Conservation (phyloP, 2,888 invertebrate species). For the Perizoma flavofasciatum region DNA sequence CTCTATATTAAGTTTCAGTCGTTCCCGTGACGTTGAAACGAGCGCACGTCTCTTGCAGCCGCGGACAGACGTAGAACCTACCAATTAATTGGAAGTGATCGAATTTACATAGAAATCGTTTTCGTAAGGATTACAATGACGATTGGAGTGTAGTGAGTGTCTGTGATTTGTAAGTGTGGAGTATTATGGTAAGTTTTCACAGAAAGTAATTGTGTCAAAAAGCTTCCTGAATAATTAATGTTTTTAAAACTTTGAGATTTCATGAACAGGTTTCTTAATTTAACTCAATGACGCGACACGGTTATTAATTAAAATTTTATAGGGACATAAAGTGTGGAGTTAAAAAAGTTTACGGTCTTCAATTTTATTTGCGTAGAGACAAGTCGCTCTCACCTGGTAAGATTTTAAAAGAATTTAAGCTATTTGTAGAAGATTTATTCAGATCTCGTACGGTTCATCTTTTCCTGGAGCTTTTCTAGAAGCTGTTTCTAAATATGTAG, state of each 20-base stretch:
- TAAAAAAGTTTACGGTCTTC: too few species aligned
- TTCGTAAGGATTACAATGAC: constrained; percentile 33
- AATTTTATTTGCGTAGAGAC: too few species aligned
- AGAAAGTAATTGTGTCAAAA: constrained; percentile 2
- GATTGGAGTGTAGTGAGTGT: constrained; percentile 31
- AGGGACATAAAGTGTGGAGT: too few species aligned
- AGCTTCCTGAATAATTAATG: background rate
- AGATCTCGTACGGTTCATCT: too few species aligned
- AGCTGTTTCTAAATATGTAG: too few species aligned
- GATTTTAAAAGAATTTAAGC: too few species aligned
- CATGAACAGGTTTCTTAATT: background rate
- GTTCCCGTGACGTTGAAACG: constrained; percentile 18
- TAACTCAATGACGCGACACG: background rate
- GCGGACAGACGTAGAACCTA: constrained; percentile 20
- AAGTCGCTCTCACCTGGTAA: too few species aligned
- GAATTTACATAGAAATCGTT: constrained; percentile 37
- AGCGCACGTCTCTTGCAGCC: constrained; percentile 26
- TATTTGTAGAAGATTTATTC: too few species aligned
- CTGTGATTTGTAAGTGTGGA: constrained; percentile 24
- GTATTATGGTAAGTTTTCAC: constrained; percentile 28
- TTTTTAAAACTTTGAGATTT: background rate
- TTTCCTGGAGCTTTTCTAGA: too few species aligned
- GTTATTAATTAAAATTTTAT: background rate
- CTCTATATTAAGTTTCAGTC: constrained; percentile 34
- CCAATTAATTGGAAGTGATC: constrained; percentile 38